Evolutionary conservation across 37 sponge, comb jelly and placozoan species (phyloP), one percentile per base, ranked within the genome.

Genomic region (Aplysina aerophoba): DNA sequence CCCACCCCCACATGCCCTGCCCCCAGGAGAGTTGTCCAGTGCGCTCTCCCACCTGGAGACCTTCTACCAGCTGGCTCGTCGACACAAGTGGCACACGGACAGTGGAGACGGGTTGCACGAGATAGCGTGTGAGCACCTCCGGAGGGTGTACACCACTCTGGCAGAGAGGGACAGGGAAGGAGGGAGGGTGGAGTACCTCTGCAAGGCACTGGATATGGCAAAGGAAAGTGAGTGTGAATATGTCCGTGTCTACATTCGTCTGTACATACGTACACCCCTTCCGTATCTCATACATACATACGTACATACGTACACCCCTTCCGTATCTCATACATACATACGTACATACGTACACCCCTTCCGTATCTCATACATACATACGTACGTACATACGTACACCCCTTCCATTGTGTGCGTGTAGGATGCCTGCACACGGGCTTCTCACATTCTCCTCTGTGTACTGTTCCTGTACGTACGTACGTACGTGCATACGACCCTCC

Each of bases 61-160:
- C 11, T 95, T 90, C 55, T 75, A 93, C 66, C 60, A 85, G 14
- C 78, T 95, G 28, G 85, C 94, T 54, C 61, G 55, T 54, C 73
- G 64, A 35, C 85, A 91, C 68, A 87, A 91, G 59, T 95, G 96
- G 96, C 84, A 87, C 85, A 93, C 91, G 37, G 89, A 93, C 21
- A 77, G 68, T 62, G 96, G 96, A 67, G 90, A 95, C 15, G 88
- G 87, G 30, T 75, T 93, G 62, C 86, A 87, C 68, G 83, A 84
- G 14, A 81, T 95, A 19, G 85, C 92, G 0, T 88, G 91, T 84
- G 96, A 95, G 31, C 93, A 90, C 55, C 83, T 95, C 5, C 33
- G 91, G 35, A 85, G 96, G 68, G 65, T 95, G 4, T 95, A 95
- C 83, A 95, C 96, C 30, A 83, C 50, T 27, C 80, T 95, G 41